Conservation (phyloP, 2,888 invertebrate genomes). For the Encarsia formosa region DNA sequence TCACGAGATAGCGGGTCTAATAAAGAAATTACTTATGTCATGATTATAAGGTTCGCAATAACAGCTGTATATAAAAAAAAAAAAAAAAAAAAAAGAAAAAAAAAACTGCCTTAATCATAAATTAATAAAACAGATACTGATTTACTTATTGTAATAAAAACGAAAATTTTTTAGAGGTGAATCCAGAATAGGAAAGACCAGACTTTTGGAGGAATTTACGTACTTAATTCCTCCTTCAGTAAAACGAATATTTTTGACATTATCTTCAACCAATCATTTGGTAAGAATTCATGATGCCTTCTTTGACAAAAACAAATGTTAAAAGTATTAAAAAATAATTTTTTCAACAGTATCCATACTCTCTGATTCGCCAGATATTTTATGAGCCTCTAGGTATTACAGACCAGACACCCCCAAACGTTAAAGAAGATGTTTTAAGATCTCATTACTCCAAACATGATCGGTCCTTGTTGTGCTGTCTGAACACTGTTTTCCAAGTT, state of each 20-base stretch:
- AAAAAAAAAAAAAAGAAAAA: too few species aligned
- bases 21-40: not conserved
- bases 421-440: conserved; percentile 49
- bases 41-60: conserved; percentile 15
- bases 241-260: too few species aligned
- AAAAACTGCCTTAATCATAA: too few species aligned
- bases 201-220: conserved; percentile 59
- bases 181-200: conserved; percentile 59
- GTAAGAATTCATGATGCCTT: too few species aligned
- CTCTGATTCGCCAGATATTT: conserved; percentile 52
- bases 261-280: too few species aligned
- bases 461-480: conserved; percentile 42
- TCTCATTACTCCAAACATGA: conserved; percentile 41
- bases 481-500: conserved; percentile 55
- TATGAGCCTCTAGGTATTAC: conserved; percentile 46
- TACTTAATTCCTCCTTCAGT: conserved; percentile 53
- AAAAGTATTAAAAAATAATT: conserved; percentile 7
- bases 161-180: conserved; percentile 57
- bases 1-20: too few species aligned
- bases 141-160: not conserved
- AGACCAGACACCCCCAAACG: conserved; percentile 38
- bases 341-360: conserved; percentile 45
- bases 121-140: not conserved
- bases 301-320: not conserved
- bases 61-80: not conserved